A percentile compares a stretch with the other conserved stretches of the same genome.
Evolutionary conservation across 2,797 vertebrate species (phyloP).

Genomic region (Syngnathus acus): DNA sequence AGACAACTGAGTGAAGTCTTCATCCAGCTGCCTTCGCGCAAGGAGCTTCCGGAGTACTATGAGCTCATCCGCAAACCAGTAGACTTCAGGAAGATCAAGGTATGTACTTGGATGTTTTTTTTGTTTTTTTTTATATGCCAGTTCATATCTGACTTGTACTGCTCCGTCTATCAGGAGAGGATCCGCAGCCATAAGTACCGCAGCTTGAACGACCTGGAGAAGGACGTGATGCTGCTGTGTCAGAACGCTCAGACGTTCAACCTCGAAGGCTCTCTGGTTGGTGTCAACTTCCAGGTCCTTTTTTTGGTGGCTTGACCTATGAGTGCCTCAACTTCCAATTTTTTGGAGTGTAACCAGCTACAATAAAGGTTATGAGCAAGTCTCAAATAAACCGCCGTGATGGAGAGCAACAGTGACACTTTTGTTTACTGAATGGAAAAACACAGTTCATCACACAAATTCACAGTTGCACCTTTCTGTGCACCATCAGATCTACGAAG

Average conservation of each 20-base stretch:
- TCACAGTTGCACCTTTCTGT: neutral
- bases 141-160: neutral
- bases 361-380: no score
- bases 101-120: slow-evolving; percentile 23
- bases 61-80: slow-evolving; percentile 95
- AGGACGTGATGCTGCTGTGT: slow-evolving; percentile 94
- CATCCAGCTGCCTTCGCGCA: slow-evolving; percentile 91
- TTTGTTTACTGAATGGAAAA: neutral
- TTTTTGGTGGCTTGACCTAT: neutral
- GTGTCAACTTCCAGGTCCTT: slow-evolving; percentile 12
- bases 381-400: no score
- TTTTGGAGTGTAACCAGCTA: neutral
- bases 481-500: slow-evolving; percentile 84
- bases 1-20: slow-evolving; percentile 94
- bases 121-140: neutral
- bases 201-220: slow-evolving; percentile 89
- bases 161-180: slow-evolving; percentile 72
- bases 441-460: no score
- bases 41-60: slow-evolving; percentile 94
- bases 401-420: neutral
- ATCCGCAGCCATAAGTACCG: slow-evolving; percentile 95
- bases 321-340: neutral
- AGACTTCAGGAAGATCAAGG: slow-evolving; percentile 97
- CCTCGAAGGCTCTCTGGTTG: slow-evolving; percentile 91
- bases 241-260: slow-evolving; percentile 97